These are phyloP conservation scores for Lathronympha strigana DNA, from an alignment of 2,888 invertebrate species.

Conservation along the genomic window DNA sequence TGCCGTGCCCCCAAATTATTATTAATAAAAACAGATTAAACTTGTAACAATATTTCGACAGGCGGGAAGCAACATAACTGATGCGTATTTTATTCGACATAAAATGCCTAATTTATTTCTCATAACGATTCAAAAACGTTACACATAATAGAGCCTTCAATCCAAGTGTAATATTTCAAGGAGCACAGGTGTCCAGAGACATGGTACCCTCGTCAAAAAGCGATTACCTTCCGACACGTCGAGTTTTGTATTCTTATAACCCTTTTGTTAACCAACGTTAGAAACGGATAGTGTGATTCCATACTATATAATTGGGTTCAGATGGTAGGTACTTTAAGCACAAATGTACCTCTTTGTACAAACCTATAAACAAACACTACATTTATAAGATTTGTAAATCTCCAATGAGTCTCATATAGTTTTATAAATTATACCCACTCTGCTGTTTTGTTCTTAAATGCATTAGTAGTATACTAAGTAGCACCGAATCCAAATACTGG, in stretches of 20 bases:
- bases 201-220: slow-evolving; percentile 62
- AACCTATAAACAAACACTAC: no score
- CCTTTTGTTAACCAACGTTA: slow-evolving; percentile 48
- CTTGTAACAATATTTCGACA: neutral
- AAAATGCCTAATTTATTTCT: neutral
- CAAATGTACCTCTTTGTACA: no score
- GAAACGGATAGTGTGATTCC: slow-evolving; percentile 36
- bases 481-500: no score
- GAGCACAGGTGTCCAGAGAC: slow-evolving; percentile 58
- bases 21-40: no score
- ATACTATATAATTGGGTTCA: slow-evolving; percentile 30
- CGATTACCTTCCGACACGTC: slow-evolving; percentile 59
- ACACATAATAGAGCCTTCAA: slow-evolving; percentile 30
- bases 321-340: neutral
- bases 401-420: no score
- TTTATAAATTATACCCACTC: no score
- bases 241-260: slow-evolving; percentile 52
- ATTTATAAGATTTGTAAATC: no score
- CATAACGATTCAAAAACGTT: slow-evolving; percentile 25
- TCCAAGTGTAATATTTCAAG: slow-evolving; percentile 58
- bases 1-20: no score
- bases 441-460: no score
- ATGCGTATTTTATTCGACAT: no score
- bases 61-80: no score
- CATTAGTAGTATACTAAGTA: no score